Conservation (phyloP, 2,888 invertebrate genomes). For the Deroplatys truncata region DNA sequence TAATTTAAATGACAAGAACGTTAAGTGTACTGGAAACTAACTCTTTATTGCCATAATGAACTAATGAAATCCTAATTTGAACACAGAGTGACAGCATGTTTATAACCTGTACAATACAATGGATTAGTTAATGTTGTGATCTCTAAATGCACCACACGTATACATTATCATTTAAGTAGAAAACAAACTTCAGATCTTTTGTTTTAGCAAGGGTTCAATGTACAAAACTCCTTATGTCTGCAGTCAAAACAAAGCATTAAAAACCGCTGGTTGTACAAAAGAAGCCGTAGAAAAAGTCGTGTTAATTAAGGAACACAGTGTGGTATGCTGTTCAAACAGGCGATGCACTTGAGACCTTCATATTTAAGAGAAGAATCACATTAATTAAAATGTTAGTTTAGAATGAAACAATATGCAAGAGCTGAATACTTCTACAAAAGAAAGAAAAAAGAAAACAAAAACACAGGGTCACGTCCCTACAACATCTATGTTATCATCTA, state of each 20-base stretch:
- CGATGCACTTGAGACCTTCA: constrained; percentile 12
- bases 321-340: constrained; percentile 16
- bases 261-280: constrained; percentile 22
- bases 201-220: background rate
- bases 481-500: constrained; percentile 23
- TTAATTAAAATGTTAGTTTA: constrained; percentile 19
- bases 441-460: background rate
- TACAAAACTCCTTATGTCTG: background rate
- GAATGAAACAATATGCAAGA: constrained; percentile 24
- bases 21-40: constrained; percentile 43
- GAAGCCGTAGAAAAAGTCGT: constrained; percentile 29
- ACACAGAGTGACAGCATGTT: constrained; percentile 26
- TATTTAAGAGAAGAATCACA: background rate
- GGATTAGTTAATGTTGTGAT: constrained; percentile 12
- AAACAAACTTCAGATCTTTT: constrained; percentile 13
- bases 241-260: constrained; percentile 10
- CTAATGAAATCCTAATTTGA: constrained; percentile 25
- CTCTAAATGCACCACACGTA: constrained; percentile 20
- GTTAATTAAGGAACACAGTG: constrained; percentile 25
- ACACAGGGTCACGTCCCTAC: constrained; percentile 22
- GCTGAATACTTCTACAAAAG: constrained; percentile 11
- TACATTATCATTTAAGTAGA: background rate
- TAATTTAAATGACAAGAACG: too few species aligned
- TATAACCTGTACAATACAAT: constrained; percentile 22
- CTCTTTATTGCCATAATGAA: constrained; percentile 47